phyloP scores from a whole-genome alignment of 2,113 vertebrate genomes.

The Podilymbus podiceps region DNA sequence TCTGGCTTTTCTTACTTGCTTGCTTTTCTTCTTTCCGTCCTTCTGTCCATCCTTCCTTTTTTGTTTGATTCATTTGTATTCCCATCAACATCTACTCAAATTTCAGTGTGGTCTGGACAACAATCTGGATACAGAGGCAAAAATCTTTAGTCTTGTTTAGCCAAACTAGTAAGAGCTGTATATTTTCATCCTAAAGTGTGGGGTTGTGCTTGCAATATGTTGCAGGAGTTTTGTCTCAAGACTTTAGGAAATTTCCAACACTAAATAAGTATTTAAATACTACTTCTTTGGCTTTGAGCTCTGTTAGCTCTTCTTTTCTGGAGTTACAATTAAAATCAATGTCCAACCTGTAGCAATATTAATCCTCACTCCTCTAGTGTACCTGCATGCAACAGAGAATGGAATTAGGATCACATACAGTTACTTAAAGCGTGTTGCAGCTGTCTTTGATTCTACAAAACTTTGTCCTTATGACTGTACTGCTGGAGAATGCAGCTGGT shows the following conservation, averaged over 20 bases:
- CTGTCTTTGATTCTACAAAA: neutral
- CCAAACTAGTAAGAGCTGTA: neutral
- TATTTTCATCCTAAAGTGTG: neutral
- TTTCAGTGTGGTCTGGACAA: constrained; percentile 49
- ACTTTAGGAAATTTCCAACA: neutral
- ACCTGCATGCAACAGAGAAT: neutral
- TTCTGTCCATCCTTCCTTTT: no score
- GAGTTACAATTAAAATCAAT: neutral
- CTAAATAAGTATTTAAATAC: neutral
- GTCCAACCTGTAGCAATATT: neutral
- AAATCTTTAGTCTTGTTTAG: constrained; percentile 35
- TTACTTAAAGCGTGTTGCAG: neutral
- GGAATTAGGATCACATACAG: neutral
- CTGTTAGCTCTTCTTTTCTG: neutral
- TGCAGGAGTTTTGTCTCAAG: neutral
- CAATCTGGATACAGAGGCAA: constrained; percentile 8
- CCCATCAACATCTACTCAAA: neutral
- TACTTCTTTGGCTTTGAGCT: neutral
- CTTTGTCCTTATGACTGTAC: neutral
- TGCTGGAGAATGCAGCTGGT: constrained; percentile 18
- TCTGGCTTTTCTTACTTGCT: neutral
- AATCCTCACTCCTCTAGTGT: neutral
- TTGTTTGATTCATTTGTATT: neutral
- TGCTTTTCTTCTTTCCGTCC: neutral
- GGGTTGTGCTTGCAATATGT: neutral